phyloP scores from a whole-genome alignment of 2,113 vertebrate species.

The Polyodon spathula region DNA sequence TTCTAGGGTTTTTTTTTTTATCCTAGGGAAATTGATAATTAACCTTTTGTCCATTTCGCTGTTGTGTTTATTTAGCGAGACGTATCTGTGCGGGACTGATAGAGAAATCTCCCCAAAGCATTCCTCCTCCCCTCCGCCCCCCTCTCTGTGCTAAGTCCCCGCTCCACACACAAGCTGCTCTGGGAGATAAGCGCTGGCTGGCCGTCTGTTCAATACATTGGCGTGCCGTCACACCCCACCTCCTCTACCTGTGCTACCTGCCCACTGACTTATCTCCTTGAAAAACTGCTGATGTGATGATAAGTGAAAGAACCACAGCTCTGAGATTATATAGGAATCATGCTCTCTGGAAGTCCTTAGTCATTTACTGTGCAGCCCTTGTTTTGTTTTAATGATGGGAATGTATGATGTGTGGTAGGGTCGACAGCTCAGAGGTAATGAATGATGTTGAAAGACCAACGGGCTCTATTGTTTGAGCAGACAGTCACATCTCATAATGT shows the following conservation, averaged over 20 bases:
- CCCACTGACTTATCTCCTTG: conserved; percentile 64
- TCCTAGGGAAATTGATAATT: conserved; percentile 69
- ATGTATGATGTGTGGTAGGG: too few species aligned
- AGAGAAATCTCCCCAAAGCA: conserved; percentile 69
- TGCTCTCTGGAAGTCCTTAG: conserved; percentile 34
- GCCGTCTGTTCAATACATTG: conserved; percentile 42
- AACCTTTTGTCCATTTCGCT: conserved; percentile 66
- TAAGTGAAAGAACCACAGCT: conserved; percentile 52
- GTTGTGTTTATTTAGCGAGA: conserved; percentile 59
- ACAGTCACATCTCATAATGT: too few species aligned
- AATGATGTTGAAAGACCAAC: too few species aligned
- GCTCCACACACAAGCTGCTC: conserved; percentile 56
- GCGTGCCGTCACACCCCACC: conserved; percentile 21
- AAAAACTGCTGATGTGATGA: conserved; percentile 62
- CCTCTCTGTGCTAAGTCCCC: conserved; percentile 41
- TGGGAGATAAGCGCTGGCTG: conserved; percentile 68
- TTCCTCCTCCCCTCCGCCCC: conserved; percentile 47
- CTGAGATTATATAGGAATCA: conserved; percentile 58
- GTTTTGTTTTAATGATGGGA: too few species aligned
- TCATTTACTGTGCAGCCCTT: too few species aligned
- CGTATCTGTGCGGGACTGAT: conserved; percentile 71
- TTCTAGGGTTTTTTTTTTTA: conserved; percentile 17
- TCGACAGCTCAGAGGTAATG: too few species aligned
- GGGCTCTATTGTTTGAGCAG: too few species aligned
- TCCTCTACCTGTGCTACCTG: conserved; percentile 30